Evolutionary conservation across 2,797 vertebrate genomes (phyloP).

Genomic region (Tiaroga cobitis): DNA sequence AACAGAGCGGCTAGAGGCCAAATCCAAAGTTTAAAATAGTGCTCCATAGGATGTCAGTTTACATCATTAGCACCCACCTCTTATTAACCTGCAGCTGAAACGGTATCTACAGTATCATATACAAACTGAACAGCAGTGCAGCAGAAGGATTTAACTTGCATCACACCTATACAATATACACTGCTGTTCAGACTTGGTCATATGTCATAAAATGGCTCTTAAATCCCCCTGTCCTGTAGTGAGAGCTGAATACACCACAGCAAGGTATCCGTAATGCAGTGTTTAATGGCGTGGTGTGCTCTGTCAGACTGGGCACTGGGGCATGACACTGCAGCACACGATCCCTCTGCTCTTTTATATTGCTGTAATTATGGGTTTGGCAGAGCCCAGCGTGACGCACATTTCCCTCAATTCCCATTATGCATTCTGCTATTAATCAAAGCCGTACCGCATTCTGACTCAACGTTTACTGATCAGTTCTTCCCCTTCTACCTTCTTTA

Average conservation of each 20-base stretch:
- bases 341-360: slow-evolving; percentile 55
- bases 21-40: slow-evolving; percentile 44
- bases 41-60: slow-evolving; percentile 34
- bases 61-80: slow-evolving; percentile 31
- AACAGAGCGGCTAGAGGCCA: slow-evolving; percentile 24
- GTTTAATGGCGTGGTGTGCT: slow-evolving; percentile 52
- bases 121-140: slow-evolving; percentile 16
- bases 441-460: slow-evolving; percentile 29
- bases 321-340: slow-evolving; percentile 36
- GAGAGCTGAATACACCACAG: slow-evolving; percentile 24
- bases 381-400: slow-evolving; percentile 52
- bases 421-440: slow-evolving; percentile 57
- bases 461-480: slow-evolving; percentile 38
- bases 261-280: slow-evolving; percentile 42
- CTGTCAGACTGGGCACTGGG: slow-evolving; percentile 33
- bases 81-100: slow-evolving; percentile 27
- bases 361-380: slow-evolving; percentile 57
- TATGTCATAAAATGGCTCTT: slow-evolving; percentile 26
- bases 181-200: slow-evolving; percentile 37
- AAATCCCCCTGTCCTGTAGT: slow-evolving; percentile 25
- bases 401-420: slow-evolving; percentile 55
- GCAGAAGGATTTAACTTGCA: slow-evolving; percentile 17
- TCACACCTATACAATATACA: slow-evolving; percentile 3
- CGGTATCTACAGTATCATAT: slow-evolving; percentile 20
- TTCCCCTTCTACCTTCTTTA: slow-evolving; percentile 11